These are phyloP conservation scores for Drosophila orosa DNA, from an alignment of 1,140 invertebrate species.

Conservation along the genomic window DNA sequence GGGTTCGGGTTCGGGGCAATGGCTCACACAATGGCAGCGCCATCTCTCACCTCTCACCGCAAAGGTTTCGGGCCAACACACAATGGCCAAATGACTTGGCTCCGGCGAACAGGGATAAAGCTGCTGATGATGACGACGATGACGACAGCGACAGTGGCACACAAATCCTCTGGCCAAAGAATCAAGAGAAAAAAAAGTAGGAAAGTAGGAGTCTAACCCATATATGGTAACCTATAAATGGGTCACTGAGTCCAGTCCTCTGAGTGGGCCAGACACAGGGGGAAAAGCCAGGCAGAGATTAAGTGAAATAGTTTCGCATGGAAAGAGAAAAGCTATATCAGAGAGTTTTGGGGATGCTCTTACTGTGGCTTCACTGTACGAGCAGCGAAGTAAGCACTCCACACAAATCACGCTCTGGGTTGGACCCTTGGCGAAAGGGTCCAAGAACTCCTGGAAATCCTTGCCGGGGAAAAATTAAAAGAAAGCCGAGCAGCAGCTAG, in stretches of 20 bases:
- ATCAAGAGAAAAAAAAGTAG: constrained; percentile 1
- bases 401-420: constrained; percentile 60
- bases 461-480: constrained; percentile 30
- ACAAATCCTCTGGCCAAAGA: constrained; percentile 32
- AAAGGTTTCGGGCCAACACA: constrained; percentile 51
- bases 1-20: not conserved
- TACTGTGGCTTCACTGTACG: not conserved
- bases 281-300: not conserved
- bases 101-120: constrained; percentile 26
- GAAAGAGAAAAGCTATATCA: not conserved
- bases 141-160: constrained; percentile 49
- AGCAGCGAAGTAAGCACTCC: constrained; percentile 4
- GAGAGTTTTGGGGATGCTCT: not conserved
- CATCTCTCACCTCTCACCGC: constrained; percentile 46
- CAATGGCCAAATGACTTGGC: constrained; percentile 55
- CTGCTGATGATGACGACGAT: constrained; percentile 15
- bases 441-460: constrained; percentile 10
- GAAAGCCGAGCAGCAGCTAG: constrained; percentile 45
- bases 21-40: constrained; percentile 33
- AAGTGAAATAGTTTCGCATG: not conserved
- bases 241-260: constrained; percentile 17
- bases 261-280: too few species aligned
- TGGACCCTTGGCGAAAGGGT: constrained; percentile 12
- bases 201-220: constrained; percentile 20
- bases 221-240: constrained; percentile 25